A percentile compares a stretch with the other conserved stretches of the same genome.
phyloP scores from a whole-genome alignment of 2,888 invertebrate species.

The Asteroscopus sphinx region DNA sequence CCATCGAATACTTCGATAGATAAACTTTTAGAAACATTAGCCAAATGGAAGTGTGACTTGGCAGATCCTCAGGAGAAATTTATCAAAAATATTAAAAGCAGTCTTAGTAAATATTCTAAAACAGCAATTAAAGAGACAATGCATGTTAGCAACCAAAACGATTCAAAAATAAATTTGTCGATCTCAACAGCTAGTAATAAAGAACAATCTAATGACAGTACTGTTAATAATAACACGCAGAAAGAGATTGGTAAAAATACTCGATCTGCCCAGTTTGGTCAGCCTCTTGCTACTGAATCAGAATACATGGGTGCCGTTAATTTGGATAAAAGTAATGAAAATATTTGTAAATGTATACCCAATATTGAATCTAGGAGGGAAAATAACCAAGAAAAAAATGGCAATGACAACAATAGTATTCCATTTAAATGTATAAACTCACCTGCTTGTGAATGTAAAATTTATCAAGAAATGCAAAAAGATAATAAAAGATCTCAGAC shows the following conservation, averaged over 20 bases:
- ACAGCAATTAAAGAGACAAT: conserved; percentile 24
- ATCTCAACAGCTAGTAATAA: conserved; percentile 11
- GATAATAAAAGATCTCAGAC: conserved; percentile 26
- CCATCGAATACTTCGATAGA: conserved; percentile 82
- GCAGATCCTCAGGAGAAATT: conserved; percentile 29
- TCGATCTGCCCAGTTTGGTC: conserved; percentile 7
- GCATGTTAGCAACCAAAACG: conserved; percentile 3
- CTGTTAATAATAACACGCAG: not conserved
- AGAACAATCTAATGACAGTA: conserved; percentile 5
- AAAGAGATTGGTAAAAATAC: conserved; percentile 9
- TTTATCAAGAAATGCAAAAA: conserved; percentile 37
- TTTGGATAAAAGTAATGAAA: conserved; percentile 77
- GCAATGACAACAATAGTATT: conserved; percentile 24
- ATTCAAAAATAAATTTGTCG: conserved; percentile 20
- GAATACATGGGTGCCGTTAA: conserved; percentile 77
- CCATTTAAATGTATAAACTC: conserved; percentile 61
- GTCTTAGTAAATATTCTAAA: conserved; percentile 30
- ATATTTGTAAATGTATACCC: conserved; percentile 61
- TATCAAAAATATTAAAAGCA: conserved; percentile 29
- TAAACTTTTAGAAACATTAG: conserved; percentile 72
- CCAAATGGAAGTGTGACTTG: conserved; percentile 68
- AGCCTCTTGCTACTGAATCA: conserved; percentile 64
- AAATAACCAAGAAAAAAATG: conserved; percentile 20
- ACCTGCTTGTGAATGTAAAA: conserved; percentile 58
- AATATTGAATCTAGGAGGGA: conserved; percentile 24